Percentiles rank a stretch among this genome's conserved stretches.
Evolutionary conservation across 1,140 invertebrate species (phyloP).

Genomic region (Drosophila sp.): DNA sequence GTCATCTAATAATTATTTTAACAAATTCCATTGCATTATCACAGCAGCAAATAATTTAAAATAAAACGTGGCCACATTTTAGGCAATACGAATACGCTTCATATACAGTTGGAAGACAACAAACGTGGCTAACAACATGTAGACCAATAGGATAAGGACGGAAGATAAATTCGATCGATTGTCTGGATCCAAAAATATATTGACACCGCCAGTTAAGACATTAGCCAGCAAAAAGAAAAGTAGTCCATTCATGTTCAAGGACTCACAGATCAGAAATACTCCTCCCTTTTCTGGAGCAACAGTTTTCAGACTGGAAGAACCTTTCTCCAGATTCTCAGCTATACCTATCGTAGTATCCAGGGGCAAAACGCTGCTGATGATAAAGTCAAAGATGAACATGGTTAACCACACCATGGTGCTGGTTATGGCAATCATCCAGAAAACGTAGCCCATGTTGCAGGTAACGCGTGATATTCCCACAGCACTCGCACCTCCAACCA

Average conservation of each 20-base stretch:
- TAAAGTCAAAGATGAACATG: conserved; percentile 52
- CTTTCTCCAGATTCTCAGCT: conserved; percentile 45
- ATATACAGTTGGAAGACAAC: conserved; percentile 48
- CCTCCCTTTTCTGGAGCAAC: not conserved
- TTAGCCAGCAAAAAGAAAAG: conserved; percentile 66
- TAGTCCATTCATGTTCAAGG: conserved; percentile 67
- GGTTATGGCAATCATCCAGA: conserved; percentile 53
- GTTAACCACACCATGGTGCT: conserved; percentile 37
- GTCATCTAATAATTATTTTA: not conserved
- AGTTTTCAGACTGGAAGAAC: not conserved
- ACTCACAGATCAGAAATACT: conserved; percentile 52
- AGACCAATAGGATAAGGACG: conserved; percentile 55
- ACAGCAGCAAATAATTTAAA: conserved; percentile 13
- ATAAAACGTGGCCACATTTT: not conserved
- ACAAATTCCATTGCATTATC: conserved; percentile 26
- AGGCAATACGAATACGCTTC: conserved; percentile 63
- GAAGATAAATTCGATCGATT: conserved; percentile 40
- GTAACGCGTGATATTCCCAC: conserved; percentile 62
- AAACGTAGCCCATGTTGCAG: conserved; percentile 63
- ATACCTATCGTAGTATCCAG: conserved; percentile 6
- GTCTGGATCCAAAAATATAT: conserved; percentile 65
- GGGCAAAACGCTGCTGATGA: conserved; percentile 53
- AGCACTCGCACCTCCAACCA: conserved; percentile 20
- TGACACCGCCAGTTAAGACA: conserved; percentile 66
- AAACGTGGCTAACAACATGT: conserved; percentile 61